Percentiles rank a stretch among this genome's conserved stretches.
Evolutionary conservation across 2,797 vertebrate species (phyloP).

Genomic region (Pteronotus mesoamericanus): DNA sequence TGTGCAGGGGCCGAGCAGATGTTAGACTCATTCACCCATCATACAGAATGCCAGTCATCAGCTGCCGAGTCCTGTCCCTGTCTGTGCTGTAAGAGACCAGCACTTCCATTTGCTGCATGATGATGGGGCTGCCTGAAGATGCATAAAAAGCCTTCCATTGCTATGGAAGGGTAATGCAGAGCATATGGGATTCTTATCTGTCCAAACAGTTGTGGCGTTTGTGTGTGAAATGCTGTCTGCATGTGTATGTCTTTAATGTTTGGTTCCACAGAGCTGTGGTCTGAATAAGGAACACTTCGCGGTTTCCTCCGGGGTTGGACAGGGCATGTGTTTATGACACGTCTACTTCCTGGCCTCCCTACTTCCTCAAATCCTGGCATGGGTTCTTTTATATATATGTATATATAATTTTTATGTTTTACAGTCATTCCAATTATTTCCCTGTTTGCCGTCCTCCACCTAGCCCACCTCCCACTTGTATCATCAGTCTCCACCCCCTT

Average conservation of each 20-base stretch:
- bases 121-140: not conserved
- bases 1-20: not conserved
- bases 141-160: not conserved
- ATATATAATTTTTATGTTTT: not conserved
- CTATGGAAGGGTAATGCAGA: not conserved
- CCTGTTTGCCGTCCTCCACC: not conserved
- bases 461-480: not conserved
- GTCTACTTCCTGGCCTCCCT: not conserved
- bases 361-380: not conserved
- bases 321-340: not conserved
- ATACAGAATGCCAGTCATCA: not conserved
- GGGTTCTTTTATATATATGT: not conserved
- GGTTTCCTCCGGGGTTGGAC: not conserved
- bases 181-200: not conserved
- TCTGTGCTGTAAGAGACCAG: not conserved
- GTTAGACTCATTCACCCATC: not conserved
- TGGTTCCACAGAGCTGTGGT: not conserved
- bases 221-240: not conserved
- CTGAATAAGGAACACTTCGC: not conserved
- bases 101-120: not conserved
- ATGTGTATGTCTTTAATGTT: not conserved
- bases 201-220: not conserved
- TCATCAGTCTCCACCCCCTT: not conserved
- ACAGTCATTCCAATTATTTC: not conserved
- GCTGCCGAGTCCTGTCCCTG: not conserved